Conservation (phyloP, 2,797 vertebrate species). For the Heliangelus exortis region DNA sequence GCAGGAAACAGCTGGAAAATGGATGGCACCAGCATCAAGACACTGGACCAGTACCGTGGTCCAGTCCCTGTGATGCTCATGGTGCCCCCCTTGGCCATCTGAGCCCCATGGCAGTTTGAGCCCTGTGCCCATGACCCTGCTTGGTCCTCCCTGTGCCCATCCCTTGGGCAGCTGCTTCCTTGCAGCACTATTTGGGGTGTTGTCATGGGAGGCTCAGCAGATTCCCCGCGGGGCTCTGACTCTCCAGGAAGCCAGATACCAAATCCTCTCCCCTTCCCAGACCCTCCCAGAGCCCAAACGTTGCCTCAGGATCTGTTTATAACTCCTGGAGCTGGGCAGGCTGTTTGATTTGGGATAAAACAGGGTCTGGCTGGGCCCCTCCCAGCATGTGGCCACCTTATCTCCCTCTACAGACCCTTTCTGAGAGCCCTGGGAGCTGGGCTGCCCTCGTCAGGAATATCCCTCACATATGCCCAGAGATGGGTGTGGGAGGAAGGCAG, state of each 20-base stretch:
- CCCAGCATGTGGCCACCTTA: slow-evolving; percentile 57
- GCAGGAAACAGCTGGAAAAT: background rate
- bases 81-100: background rate
- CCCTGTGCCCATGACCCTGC: accelerated
- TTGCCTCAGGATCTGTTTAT: slow-evolving; percentile 69
- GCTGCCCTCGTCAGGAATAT: background rate
- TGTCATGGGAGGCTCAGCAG: slow-evolving; percentile 25
- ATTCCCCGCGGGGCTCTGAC: slow-evolving; percentile 7
- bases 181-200: slow-evolving; percentile 13
- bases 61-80: background rate
- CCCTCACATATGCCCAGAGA: background rate
- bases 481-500: slow-evolving; percentile 65
- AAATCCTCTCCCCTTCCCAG: slow-evolving; percentile 51
- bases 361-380: slow-evolving; percentile 38
- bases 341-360: slow-evolving; percentile 76
- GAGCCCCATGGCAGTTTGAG: accelerated
- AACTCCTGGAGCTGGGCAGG: slow-evolving; percentile 40
- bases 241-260: slow-evolving; percentile 61
- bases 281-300: slow-evolving; percentile 42
- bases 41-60: accelerated
- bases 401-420: slow-evolving; percentile 43
- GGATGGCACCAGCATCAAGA: background rate
- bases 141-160: background rate
- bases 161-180: slow-evolving; percentile 50
- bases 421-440: slow-evolving; percentile 33